These are phyloP conservation scores for Drosophila rhopaloa DNA, from an alignment of 1,140 invertebrate genomes.

Conservation along the genomic window DNA sequence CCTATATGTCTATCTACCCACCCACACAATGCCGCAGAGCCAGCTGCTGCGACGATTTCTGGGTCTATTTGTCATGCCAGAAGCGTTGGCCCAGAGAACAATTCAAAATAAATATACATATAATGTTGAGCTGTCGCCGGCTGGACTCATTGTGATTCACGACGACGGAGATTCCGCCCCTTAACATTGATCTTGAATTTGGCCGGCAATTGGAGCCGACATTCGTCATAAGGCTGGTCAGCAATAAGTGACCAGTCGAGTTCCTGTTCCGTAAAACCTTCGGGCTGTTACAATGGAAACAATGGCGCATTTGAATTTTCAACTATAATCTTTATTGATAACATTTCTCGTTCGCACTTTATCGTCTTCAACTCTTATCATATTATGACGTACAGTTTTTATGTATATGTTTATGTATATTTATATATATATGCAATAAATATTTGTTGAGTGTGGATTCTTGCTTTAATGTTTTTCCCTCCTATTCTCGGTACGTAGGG, in stretches of 20 bases:
- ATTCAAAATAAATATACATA: conserved; percentile 19
- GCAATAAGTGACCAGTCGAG: conserved; percentile 24
- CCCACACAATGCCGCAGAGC: conserved; percentile 30
- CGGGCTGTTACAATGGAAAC: conserved; percentile 25
- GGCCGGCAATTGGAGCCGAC: conserved; percentile 56
- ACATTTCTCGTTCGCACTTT: conserved; percentile 68
- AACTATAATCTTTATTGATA: conserved; percentile 84
- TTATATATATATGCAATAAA: conserved; percentile 69
- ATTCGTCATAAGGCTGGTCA: conserved; percentile 31
- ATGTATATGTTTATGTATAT: conserved; percentile 49
- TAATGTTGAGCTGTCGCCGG: conserved; percentile 29
- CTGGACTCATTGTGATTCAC: conserved; percentile 75
- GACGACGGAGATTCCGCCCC: conserved; percentile 25
- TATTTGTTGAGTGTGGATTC: conserved; percentile 49
- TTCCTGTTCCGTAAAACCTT: conserved; percentile 72
- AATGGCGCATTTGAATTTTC: conserved; percentile 64
- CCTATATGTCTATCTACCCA: conserved; percentile 7
- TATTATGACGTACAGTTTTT: conserved; percentile 67
- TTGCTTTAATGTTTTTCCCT: conserved; percentile 21
- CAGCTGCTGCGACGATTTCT: conserved; percentile 23
- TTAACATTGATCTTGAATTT: conserved; percentile 77
- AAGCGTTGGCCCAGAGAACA: conserved; percentile 15
- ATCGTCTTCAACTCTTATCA: conserved; percentile 70
- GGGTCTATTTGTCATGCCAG: conserved; percentile 42
- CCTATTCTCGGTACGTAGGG: conserved; percentile 31